These are phyloP conservation scores for Melozone crissalis DNA, from an alignment of 2,113 vertebrate species.

Conservation along the genomic window DNA sequence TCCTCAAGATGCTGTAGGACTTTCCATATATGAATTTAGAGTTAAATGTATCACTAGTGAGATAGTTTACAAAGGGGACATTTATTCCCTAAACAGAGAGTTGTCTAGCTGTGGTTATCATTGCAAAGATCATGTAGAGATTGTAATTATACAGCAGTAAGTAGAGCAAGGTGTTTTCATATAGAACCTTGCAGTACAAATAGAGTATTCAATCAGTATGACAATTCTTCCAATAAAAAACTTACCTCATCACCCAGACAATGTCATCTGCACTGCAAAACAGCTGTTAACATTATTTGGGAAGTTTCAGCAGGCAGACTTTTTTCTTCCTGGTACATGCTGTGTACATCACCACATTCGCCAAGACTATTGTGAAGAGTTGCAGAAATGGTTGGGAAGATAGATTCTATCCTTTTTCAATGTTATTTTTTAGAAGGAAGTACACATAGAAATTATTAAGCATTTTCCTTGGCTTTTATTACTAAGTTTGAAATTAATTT, in stretches of 20 bases:
- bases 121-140: conserved; percentile 75
- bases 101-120: conserved; percentile 78
- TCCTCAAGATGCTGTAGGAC: conserved; percentile 71
- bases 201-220: background rate
- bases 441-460: background rate
- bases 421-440: background rate
- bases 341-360: background rate
- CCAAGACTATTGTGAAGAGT: background rate
- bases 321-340: background rate
- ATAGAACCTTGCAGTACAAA: background rate
- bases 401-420: background rate
- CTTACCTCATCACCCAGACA: background rate
- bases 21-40: conserved; percentile 75
- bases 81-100: conserved; percentile 72
- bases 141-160: conserved; percentile 43
- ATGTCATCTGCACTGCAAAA: background rate
- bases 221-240: background rate
- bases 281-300: background rate
- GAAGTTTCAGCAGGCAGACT: background rate
- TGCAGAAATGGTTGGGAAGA: background rate
- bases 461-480: background rate
- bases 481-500: background rate
- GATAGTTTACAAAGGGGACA: conserved; percentile 80
- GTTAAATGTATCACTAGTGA: conserved; percentile 79
- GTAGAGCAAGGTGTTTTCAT: background rate